These are phyloP conservation scores for Drosophila mettleri DNA, from an alignment of 2,888 invertebrate genomes.

Conservation along the genomic window DNA sequence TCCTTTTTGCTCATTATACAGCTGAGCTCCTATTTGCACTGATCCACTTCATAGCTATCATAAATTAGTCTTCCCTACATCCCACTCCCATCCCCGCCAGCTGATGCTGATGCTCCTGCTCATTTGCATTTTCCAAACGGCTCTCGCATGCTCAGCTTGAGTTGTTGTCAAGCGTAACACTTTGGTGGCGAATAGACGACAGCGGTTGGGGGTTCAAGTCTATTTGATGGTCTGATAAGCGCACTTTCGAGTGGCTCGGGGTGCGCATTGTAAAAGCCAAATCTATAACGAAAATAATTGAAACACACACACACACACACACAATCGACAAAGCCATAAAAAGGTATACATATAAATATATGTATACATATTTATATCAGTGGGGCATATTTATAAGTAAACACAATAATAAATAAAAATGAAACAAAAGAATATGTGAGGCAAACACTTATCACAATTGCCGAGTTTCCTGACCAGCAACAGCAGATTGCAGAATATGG, in stretches of 20 bases:
- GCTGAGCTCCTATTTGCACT: not conserved
- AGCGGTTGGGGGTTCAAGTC: constrained; percentile 16
- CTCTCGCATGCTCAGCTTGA: constrained; percentile 5
- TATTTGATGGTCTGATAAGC: constrained; percentile 45
- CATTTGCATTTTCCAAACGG: constrained; percentile 3
- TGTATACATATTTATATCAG: not conserved
- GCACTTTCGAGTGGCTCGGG: constrained; percentile 34
- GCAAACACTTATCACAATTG: constrained; percentile 43
- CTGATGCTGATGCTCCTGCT: not conserved
- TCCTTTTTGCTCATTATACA: not conserved
- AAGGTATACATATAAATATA: not conserved
- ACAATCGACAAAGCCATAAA: constrained; percentile 58
- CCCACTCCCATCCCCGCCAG: not conserved
- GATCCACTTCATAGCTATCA: not conserved
- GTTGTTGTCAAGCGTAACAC: constrained; percentile 41
- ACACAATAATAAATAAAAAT: constrained; percentile 62
- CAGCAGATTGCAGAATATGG: constrained; percentile 28
- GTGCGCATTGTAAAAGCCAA: constrained; percentile 59
- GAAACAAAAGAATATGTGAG: constrained; percentile 51
- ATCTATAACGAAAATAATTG: constrained; percentile 53
- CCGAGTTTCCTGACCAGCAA: constrained; percentile 37
- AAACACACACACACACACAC: constrained; percentile 54
- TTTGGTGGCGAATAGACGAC: constrained; percentile 1
- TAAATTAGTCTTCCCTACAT: not conserved
- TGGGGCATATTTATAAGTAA: constrained; percentile 20